These are phyloP conservation scores for Stomatorhinus ivindoensis DNA, from an alignment of 2,113 vertebrate genomes.

Conservation along the genomic window DNA sequence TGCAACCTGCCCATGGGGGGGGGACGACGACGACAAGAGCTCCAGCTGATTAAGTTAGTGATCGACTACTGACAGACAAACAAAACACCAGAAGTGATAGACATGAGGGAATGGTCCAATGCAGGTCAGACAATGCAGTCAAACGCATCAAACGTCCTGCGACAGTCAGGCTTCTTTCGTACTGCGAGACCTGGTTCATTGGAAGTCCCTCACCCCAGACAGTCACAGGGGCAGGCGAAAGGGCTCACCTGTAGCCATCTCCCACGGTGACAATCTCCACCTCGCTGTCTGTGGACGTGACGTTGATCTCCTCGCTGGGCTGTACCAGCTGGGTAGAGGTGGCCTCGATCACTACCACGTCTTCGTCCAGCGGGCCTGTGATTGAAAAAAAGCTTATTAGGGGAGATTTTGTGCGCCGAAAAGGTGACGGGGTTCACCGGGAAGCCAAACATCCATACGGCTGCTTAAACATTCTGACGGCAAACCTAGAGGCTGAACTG, in stretches of 20 bases:
- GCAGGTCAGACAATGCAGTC: not conserved
- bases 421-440: not conserved
- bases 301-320: constrained; percentile 97
- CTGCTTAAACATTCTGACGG: not conserved
- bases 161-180: not conserved
- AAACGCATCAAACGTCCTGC: not conserved
- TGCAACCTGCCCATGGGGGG: not conserved
- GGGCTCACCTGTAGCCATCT: constrained; percentile 82
- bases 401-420: not conserved
- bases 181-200: not conserved
- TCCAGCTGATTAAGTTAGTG: too few species aligned
- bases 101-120: not conserved
- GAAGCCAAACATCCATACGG: not conserved
- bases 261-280: constrained; percentile 96
- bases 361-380: constrained; percentile 84
- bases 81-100: not conserved
- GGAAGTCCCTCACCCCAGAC: not conserved
- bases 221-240: not conserved
- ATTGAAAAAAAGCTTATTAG: not conserved
- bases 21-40: not conserved
- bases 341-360: constrained; percentile 95
- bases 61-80: not conserved
- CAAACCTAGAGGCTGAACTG: not conserved
- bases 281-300: constrained; percentile 97
- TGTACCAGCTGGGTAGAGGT: constrained; percentile 82